A percentile compares a stretch with the other conserved stretches of the same genome.
Conservation (phyloP, 2,888 invertebrate genomes). For the Aphrophora alni region DNA sequence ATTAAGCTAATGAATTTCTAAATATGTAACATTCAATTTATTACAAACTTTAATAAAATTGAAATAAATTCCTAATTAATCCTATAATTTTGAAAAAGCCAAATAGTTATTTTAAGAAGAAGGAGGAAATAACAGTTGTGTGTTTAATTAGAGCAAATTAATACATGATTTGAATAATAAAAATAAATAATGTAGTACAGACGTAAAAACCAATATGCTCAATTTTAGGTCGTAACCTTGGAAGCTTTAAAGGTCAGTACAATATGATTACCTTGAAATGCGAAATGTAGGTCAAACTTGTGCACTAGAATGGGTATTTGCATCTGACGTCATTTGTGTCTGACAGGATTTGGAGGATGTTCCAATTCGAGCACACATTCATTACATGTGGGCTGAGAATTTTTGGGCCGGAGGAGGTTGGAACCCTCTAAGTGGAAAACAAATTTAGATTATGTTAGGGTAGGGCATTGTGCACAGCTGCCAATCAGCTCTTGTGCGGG, state of each 20-base stretch:
- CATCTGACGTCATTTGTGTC: not conserved
- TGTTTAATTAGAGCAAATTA: too few species aligned
- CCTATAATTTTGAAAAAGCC: too few species aligned
- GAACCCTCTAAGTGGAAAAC: slow-evolving; percentile 38
- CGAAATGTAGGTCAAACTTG: not conserved
- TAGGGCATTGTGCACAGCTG: slow-evolving; percentile 39
- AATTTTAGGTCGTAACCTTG: not conserved
- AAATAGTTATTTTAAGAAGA: too few species aligned
- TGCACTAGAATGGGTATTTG: not conserved
- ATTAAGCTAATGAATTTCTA: too few species aligned
- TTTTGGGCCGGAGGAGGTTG: slow-evolving; percentile 39
- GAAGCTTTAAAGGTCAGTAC: not conserved
- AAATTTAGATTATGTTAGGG: slow-evolving; percentile 43
- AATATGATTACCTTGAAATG: not conserved
- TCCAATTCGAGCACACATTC: not conserved
- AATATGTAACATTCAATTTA: too few species aligned
- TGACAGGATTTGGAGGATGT: slow-evolving; percentile 6
- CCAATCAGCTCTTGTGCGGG: slow-evolving; percentile 40
- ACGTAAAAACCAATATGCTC: too few species aligned
- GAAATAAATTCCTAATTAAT: too few species aligned
- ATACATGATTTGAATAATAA: too few species aligned
- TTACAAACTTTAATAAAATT: too few species aligned
- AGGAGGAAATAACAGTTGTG: too few species aligned
- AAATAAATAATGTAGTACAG: too few species aligned
- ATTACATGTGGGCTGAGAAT: slow-evolving; percentile 30